A percentile compares a stretch with the other conserved stretches of the same genome.
Conservation (phyloP, 1,140 invertebrate genomes). For the Campodea augens region DNA sequence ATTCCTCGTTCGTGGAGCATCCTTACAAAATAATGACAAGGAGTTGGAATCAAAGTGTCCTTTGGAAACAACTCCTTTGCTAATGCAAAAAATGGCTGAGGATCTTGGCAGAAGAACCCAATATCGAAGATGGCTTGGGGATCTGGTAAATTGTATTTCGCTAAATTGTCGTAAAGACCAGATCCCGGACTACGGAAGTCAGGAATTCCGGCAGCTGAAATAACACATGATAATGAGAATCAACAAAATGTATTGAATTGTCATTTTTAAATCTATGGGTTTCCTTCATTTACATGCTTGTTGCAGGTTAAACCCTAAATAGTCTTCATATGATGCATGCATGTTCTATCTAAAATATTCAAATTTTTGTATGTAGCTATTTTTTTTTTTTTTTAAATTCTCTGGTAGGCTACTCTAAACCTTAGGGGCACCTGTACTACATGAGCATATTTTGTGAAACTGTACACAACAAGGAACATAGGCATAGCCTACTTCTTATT, state of each 20-base stretch:
- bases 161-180: constrained; percentile 79
- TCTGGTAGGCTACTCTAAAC: too few species aligned
- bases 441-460: too few species aligned
- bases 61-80: constrained; percentile 72
- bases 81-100: constrained; percentile 65
- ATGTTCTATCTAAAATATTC: too few species aligned
- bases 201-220: constrained; percentile 79
- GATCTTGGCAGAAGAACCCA: constrained; percentile 56
- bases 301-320: too few species aligned
- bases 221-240: constrained; percentile 5
- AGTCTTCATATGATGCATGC: too few species aligned
- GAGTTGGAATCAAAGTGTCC: constrained; percentile 61
- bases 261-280: too few species aligned
- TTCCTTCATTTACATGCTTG: too few species aligned
- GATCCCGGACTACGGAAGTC: constrained; percentile 79
- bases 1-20: constrained; percentile 59
- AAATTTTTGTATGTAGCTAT: too few species aligned
- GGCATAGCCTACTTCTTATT: too few species aligned
- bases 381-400: too few species aligned
- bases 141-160: constrained; percentile 78
- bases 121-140: constrained; percentile 94
- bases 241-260: constrained; percentile 1
- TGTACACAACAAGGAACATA: too few species aligned
- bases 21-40: constrained; percentile 64
- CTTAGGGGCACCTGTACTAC: too few species aligned